These are phyloP conservation scores for Fopius arisanus DNA, from an alignment of 1,140 invertebrate genomes.

Conservation along the genomic window DNA sequence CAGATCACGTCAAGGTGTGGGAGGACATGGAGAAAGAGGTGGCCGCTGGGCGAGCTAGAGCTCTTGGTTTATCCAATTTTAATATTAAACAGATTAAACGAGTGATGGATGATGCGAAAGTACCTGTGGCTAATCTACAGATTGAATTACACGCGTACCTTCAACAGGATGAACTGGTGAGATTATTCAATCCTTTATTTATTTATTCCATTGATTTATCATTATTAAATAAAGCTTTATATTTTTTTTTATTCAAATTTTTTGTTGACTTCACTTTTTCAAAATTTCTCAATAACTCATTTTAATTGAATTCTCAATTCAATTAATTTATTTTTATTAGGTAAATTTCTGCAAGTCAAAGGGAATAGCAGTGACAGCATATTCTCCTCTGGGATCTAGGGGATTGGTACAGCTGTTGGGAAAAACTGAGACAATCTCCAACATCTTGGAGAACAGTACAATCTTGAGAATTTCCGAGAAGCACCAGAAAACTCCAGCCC, in stretches of 20 bases:
- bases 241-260: too few species aligned
- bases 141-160: constrained; percentile 77
- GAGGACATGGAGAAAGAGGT: constrained; percentile 76
- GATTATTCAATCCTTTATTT: too few species aligned
- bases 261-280: too few species aligned
- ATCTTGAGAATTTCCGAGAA: constrained; percentile 72
- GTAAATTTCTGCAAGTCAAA: constrained; percentile 68
- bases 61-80: constrained; percentile 84
- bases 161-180: constrained; percentile 68
- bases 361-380: constrained; percentile 69
- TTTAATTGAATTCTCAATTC: too few species aligned
- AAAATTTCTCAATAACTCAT: too few species aligned
- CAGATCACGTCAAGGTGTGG: constrained; percentile 78
- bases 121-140: constrained; percentile 71
- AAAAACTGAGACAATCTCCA: constrained; percentile 66
- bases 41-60: constrained; percentile 69
- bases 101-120: constrained; percentile 69
- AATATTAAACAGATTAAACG: constrained; percentile 74
- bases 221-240: constrained; percentile 60
- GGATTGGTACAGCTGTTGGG: constrained; percentile 65
- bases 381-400: constrained; percentile 71
- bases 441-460: constrained; percentile 72
- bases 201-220: constrained; percentile 27
- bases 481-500: constrained; percentile 69
- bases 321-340: constrained; percentile 40